A percentile compares a stretch with the other conserved stretches of the same genome.
phyloP scores from a whole-genome alignment of 2,888 invertebrate species.

The Tanaodytes sp. region DNA sequence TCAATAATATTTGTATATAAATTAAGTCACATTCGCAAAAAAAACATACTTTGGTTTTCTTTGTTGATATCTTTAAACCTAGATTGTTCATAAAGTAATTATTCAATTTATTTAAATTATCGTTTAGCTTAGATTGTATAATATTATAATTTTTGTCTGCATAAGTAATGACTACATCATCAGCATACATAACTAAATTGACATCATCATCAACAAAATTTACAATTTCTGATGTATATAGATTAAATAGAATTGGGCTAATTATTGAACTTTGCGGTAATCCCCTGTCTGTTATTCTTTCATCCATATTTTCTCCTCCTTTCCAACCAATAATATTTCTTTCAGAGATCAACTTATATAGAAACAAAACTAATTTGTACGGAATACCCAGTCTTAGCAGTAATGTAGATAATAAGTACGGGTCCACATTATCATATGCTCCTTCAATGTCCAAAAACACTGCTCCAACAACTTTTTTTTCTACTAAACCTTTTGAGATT shows the following conservation, averaged over 20 bases:
- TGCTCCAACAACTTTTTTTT: background rate
- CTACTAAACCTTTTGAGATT: background rate
- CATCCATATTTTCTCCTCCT: background rate
- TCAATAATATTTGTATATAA: background rate
- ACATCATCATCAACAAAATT: background rate
- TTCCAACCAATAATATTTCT: background rate
- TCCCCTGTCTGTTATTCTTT: background rate
- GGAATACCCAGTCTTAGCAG: background rate
- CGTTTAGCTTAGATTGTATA: background rate
- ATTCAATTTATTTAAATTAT: background rate
- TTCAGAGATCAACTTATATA: background rate
- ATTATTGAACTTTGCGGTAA: background rate
- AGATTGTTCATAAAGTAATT: background rate
- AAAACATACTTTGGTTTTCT: background rate
- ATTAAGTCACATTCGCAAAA: background rate
- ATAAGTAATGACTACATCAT: background rate
- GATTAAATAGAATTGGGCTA: conserved; percentile 2
- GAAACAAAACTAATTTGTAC: background rate
- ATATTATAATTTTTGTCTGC: background rate
- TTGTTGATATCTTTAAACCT: background rate
- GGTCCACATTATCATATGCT: background rate
- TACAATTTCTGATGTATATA: background rate
- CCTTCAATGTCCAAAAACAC: conserved; percentile 5
- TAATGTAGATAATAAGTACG: background rate
- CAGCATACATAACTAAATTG: conserved; percentile 1